phyloP scores from a whole-genome alignment of 1,140 invertebrate genomes.

The Trichonephila inaurata region DNA sequence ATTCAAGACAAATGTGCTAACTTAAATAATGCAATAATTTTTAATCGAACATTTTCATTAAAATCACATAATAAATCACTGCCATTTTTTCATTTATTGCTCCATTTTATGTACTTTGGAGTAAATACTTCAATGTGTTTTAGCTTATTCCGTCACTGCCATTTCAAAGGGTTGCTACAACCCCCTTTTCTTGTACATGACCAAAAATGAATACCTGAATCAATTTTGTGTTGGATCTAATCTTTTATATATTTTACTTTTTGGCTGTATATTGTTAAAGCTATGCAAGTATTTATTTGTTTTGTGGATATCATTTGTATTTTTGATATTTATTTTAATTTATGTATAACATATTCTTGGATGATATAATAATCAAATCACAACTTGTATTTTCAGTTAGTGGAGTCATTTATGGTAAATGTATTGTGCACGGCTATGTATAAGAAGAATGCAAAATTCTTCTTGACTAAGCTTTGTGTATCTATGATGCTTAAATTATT shows the following conservation, averaged over 20 bases:
- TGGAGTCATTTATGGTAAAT: slow-evolving; percentile 42
- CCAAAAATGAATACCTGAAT: slow-evolving; percentile 32
- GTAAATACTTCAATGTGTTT: slow-evolving; percentile 23
- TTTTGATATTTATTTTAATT: slow-evolving; percentile 54
- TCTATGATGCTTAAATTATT: slow-evolving; percentile 56
- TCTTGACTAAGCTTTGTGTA: slow-evolving; percentile 47
- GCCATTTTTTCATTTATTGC: slow-evolving; percentile 55
- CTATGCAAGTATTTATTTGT: slow-evolving; percentile 45
- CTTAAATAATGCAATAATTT: neutral
- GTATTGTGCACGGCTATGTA: slow-evolving; percentile 48
- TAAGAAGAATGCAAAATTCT: slow-evolving; percentile 23
- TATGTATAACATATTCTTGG: neutral
- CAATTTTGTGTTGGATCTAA: slow-evolving; percentile 1
- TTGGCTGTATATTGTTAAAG: neutral
- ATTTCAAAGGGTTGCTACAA: slow-evolving; percentile 8
- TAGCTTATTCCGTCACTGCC: slow-evolving; percentile 46
- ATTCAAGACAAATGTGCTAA: neutral
- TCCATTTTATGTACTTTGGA: neutral
- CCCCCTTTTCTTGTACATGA: slow-evolving; percentile 27
- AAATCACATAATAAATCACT: slow-evolving; percentile 7
- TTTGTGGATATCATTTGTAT: slow-evolving; percentile 36
- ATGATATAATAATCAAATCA: neutral
- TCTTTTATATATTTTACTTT: slow-evolving; percentile 41
- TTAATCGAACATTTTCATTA: neutral
- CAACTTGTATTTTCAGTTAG: slow-evolving; percentile 19